These are phyloP conservation scores for Syngnathus floridae DNA, from an alignment of 2,113 vertebrate species.

Conservation along the genomic window DNA sequence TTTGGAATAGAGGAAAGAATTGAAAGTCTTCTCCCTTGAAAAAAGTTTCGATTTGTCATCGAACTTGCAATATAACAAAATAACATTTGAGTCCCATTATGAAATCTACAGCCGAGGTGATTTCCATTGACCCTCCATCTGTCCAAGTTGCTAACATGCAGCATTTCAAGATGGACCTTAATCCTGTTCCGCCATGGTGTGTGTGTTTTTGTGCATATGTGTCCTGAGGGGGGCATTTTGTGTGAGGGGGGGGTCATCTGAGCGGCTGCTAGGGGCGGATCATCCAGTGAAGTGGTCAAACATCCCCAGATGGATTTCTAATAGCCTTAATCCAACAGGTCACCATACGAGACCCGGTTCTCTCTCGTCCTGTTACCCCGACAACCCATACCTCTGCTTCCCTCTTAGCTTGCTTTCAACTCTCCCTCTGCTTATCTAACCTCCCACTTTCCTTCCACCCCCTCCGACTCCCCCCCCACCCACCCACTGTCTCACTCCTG, in stretches of 20 bases:
- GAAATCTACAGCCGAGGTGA: too few species aligned
- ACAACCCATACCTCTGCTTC: slow-evolving; percentile 39
- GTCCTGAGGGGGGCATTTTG: slow-evolving; percentile 23
- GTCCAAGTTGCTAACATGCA: slow-evolving; percentile 28
- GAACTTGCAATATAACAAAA: too few species aligned
- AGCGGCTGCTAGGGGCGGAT: slow-evolving; percentile 62
- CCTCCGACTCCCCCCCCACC: slow-evolving; percentile 14
- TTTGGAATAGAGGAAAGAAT: not conserved
- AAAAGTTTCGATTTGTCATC: too few species aligned
- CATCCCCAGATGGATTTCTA: slow-evolving; percentile 69
- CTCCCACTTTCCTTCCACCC: slow-evolving; percentile 21
- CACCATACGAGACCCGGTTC: slow-evolving; percentile 38
- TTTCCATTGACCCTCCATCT: slow-evolving; percentile 30
- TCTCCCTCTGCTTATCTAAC: slow-evolving; percentile 60
- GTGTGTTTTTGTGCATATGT: slow-evolving; percentile 24
- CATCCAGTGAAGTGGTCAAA: slow-evolving; percentile 62
- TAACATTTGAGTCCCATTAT: too few species aligned
- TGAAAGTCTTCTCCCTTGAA: not conserved
- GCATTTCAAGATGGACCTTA: slow-evolving; percentile 39
- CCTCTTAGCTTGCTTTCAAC: slow-evolving; percentile 50
- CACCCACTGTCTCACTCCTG: slow-evolving; percentile 49
- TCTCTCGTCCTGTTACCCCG: slow-evolving; percentile 31
- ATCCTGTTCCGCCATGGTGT: slow-evolving; percentile 31
- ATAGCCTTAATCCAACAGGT: slow-evolving; percentile 71
- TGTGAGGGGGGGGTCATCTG: slow-evolving; percentile 51